Evolutionary conservation across 1,140 invertebrate genomes (phyloP).

Genomic region (Mamestra configurata): DNA sequence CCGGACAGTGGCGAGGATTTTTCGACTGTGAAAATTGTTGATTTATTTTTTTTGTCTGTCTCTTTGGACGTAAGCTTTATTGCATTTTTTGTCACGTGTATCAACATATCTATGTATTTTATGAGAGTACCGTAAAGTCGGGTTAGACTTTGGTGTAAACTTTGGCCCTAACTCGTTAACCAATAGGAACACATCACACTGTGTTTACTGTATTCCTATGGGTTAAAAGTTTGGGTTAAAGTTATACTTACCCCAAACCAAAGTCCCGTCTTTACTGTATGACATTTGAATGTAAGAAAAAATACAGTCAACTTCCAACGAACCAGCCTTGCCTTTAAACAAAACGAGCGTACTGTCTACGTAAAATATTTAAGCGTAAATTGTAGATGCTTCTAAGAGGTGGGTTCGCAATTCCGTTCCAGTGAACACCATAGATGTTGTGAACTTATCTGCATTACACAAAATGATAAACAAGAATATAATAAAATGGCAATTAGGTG

Average conservation of each 20-base stretch:
- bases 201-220: no score
- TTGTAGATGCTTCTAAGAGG: constrained; percentile 64
- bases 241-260: no score
- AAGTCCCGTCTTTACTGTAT: no score
- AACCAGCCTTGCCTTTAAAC: not conserved
- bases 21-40: not conserved
- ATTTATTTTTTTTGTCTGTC: not conserved
- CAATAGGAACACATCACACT: no score
- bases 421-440: constrained; percentile 66
- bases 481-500: constrained; percentile 3
- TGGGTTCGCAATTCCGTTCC: constrained; percentile 78
- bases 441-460: constrained; percentile 70
- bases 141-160: no score
- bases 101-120: not conserved
- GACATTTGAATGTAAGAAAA: no score
- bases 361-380: constrained; percentile 22
- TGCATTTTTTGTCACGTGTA: not conserved
- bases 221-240: no score
- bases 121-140: no score
- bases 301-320: not conserved
- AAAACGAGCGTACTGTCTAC: not conserved
- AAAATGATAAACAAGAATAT: constrained; percentile 24
- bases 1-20: not conserved
- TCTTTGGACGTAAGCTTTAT: no score
- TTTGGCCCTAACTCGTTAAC: no score